Base-by-base conservation (phyloP, 2,113 vertebrate species). In the Psettodes erumei region DNA sequence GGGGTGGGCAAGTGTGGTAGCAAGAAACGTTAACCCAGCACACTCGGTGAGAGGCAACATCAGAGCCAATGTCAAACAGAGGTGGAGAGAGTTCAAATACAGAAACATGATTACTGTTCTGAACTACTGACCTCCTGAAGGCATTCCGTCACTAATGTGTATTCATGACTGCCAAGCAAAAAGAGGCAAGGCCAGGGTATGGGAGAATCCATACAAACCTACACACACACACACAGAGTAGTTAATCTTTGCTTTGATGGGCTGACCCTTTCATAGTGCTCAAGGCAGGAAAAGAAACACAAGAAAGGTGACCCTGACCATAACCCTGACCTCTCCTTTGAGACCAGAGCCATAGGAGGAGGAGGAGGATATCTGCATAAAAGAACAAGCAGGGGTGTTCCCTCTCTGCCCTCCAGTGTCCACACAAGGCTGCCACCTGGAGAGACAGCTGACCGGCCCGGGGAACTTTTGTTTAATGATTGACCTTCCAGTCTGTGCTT, bases 51-150 rank as follows among this genome's bases (percentile, higher is more conserved):
- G 53, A 28, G 60, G 56, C 54, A 72, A 79, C 86, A 83, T 86
- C 72, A 73, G 75, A 86, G 82, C 53, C 82, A 83, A 75, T 74
- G 88, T 90, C 87, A 91, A 83, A 84, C 60, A 83, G 78, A 83
- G 77, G 81, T 75, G 79, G 51, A 67, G 68, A 51, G 51, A 86
- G 86, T 87, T 88, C 81, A 90, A 83, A 87, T 73, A 56, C 55
- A 65, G 65, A 81, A 86, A 89, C 81, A 74, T 40, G 69, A 78
- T 89, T 84, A 84, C 55, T 28, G 53, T 47, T 70, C 65, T 84
- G 81, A 83, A 83, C 79, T 4, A 5, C 18, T 19, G 83, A 87
- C 88, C 86, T 48, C 28, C 48, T 13, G 1, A 53, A 81, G 8
- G 19, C 54, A 11, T 48, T 33, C 42, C 15, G 2, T 74, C 48